Conservation (phyloP, 2,113 vertebrate genomes). For the Paedocypris sp. region DNA sequence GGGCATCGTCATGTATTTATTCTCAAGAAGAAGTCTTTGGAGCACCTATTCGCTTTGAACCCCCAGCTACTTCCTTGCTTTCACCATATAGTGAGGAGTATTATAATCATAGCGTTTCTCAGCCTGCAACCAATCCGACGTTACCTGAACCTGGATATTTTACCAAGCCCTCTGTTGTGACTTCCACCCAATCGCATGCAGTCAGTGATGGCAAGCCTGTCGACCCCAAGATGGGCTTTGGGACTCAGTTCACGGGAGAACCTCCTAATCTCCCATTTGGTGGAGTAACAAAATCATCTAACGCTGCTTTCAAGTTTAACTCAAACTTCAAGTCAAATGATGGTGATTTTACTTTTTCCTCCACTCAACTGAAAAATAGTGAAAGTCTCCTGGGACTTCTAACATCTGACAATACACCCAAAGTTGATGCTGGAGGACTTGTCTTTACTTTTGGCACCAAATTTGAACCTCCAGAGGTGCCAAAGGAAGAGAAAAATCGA, state of each 20-base stretch:
- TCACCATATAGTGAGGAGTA: conserved; percentile 87
- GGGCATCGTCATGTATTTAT: conserved; percentile 74
- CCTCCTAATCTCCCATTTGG: conserved; percentile 64
- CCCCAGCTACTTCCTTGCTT: conserved; percentile 72
- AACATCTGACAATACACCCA: conserved; percentile 74
- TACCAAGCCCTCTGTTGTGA: conserved; percentile 71
- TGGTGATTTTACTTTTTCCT: conserved; percentile 88
- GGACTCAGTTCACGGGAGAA: conserved; percentile 64
- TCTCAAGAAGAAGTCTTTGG: conserved; percentile 82
- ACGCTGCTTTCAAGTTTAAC: conserved; percentile 85
- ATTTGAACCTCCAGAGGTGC: conserved; percentile 47
- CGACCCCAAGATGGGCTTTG: conserved; percentile 75
- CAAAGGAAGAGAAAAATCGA: conserved; percentile 54
- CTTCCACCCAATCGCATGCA: conserved; percentile 59
- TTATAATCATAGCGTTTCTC: conserved; percentile 74
- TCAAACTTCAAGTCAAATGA: conserved; percentile 95
- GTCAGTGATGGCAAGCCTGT: conserved; percentile 64
- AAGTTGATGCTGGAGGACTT: conserved; percentile 68
- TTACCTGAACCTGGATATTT: conserved; percentile 94
- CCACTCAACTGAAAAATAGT: conserved; percentile 65
- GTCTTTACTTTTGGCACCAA: conserved; percentile 59
- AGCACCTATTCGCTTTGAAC: conserved; percentile 77
- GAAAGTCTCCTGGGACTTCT: conserved; percentile 84
- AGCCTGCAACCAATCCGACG: conserved; percentile 74
- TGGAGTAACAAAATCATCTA: conserved; percentile 58